Conservation (phyloP, 2,797 vertebrate genomes). For the Hipposideros larvatus region DNA sequence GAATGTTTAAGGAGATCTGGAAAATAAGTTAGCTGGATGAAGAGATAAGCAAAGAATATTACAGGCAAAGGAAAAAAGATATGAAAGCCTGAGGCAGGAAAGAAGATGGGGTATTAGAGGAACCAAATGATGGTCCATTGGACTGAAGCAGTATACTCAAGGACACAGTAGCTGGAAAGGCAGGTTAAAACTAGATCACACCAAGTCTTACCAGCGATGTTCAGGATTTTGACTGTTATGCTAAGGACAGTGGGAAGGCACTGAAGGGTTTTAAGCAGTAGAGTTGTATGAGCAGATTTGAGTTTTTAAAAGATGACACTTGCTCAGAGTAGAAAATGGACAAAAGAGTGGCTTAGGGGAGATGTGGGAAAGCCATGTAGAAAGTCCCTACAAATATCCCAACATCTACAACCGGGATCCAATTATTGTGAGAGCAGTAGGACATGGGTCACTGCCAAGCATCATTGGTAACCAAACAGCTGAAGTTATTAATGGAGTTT, state of each 20-base stretch:
- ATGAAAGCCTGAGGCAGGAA: slow-evolving; percentile 19
- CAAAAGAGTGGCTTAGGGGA: slow-evolving; percentile 24
- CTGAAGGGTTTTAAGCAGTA: neutral
- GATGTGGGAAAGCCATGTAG: neutral
- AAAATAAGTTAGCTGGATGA: neutral
- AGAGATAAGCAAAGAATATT: slow-evolving; percentile 23
- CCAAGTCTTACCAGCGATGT: neutral
- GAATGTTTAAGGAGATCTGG: neutral
- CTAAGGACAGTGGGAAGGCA: neutral
- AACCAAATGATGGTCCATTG: neutral
- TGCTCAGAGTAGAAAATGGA: slow-evolving; percentile 47
- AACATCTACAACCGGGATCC: neutral
- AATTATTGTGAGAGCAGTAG: neutral
- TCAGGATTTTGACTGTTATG: neutral
- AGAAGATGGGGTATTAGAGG: neutral
- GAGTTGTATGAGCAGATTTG: neutral
- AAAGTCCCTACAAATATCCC: neutral
- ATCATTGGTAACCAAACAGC: neutral
- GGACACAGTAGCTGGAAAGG: neutral
- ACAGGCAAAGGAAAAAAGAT: neutral
- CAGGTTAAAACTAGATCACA: neutral
- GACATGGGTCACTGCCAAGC: neutral
- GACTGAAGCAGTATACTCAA: neutral
- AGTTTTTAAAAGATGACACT: slow-evolving; percentile 20
- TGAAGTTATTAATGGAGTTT: neutral